phyloP scores from a whole-genome alignment of 1,140 invertebrate species.

The Brachionus rotundiformis region DNA sequence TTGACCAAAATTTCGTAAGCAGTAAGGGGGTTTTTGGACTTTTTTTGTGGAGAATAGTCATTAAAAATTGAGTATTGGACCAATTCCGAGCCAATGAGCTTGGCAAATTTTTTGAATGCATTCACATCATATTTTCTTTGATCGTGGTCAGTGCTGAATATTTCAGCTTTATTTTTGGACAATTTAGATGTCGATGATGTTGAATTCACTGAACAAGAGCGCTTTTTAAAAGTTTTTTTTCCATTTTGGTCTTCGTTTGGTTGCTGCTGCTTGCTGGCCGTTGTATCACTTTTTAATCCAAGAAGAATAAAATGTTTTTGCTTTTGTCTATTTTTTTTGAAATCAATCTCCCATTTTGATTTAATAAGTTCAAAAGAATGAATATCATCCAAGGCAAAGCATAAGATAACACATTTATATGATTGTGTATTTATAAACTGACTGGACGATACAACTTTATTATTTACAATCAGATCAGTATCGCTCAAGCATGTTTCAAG shows the following conservation, averaged over 20 bases:
- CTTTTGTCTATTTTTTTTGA: conserved; percentile 19
- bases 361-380: conserved; percentile 38
- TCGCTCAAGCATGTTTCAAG: conserved; percentile 40
- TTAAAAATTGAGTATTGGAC: conserved; percentile 2
- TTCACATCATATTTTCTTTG: background rate
- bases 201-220: conserved; percentile 34
- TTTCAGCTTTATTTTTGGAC: background rate
- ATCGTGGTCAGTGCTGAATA: background rate
- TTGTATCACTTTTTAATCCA: background rate
- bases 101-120: conserved; percentile 42
- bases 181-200: conserved; percentile 33
- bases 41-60: background rate
- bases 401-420: conserved; percentile 4
- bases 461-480: conserved; percentile 32
- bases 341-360: conserved; percentile 50
- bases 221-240: conserved; percentile 37
- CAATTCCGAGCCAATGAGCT: conserved; percentile 11
- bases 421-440: conserved; percentile 12
- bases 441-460: conserved; percentile 21
- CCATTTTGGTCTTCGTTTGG: background rate
- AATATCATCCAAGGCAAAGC: conserved; percentile 23
- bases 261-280: background rate
- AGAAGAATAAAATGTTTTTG: conserved; percentile 30
- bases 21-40: background rate
- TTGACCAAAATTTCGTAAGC: conserved; percentile 10